These are phyloP conservation scores for Iguana delicatissima DNA, from an alignment of 2,797 vertebrate species.

Conservation along the genomic window DNA sequence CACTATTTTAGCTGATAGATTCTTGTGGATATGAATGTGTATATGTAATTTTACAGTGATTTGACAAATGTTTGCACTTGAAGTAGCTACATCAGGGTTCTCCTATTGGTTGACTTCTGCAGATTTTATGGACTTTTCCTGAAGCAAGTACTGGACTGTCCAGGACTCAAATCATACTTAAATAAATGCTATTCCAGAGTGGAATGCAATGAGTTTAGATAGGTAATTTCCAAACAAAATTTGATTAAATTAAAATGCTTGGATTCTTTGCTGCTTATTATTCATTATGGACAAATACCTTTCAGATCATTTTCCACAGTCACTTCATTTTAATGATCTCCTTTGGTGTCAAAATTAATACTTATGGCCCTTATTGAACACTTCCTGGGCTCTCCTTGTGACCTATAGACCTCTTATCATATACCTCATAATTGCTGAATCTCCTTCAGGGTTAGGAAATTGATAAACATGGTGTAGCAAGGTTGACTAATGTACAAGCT, in stretches of 20 bases:
- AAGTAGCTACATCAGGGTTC: background rate
- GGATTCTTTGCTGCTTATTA: background rate
- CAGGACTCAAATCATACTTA: background rate
- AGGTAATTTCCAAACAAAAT: background rate
- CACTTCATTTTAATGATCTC: background rate
- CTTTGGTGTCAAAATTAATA: background rate
- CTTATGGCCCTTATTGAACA: background rate
- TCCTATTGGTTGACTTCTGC: background rate
- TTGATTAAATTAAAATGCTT: constrained; percentile 6
- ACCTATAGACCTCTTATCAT: background rate
- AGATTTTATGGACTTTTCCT: background rate
- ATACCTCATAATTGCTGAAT: background rate
- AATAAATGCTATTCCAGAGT: background rate
- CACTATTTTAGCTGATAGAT: background rate
- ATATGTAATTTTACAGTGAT: background rate
- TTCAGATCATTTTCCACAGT: background rate
- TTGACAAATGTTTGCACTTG: background rate
- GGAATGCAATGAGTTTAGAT: background rate
- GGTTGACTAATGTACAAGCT: no score
- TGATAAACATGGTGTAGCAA: background rate
- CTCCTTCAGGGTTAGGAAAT: background rate
- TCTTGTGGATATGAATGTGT: background rate
- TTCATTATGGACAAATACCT: background rate
- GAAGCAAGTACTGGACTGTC: background rate
- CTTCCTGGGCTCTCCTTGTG: background rate